Percentiles rank a stretch among this genome's conserved stretches.
These are phyloP conservation scores for Poeciliopsis occidentalis DNA, from an alignment of 2,113 vertebrate species.

Conservation along the genomic window DNA sequence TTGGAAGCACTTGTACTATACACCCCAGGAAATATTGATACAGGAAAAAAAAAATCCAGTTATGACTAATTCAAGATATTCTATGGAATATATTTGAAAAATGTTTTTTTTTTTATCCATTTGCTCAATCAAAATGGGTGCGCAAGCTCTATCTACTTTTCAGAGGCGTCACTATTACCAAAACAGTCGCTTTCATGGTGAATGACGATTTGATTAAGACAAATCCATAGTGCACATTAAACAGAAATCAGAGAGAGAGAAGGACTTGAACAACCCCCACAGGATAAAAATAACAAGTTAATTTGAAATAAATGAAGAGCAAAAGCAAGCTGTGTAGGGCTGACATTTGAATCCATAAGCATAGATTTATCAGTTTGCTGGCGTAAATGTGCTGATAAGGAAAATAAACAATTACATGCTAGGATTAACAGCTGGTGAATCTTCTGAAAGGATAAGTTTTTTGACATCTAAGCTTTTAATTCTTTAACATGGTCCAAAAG, in stretches of 20 bases:
- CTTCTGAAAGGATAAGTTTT: slow-evolving; percentile 34
- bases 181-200: slow-evolving; percentile 46
- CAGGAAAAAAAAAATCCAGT: slow-evolving; percentile 13
- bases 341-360: slow-evolving; percentile 40
- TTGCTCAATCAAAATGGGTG: slow-evolving; percentile 11
- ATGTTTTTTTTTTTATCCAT: slow-evolving; percentile 16
- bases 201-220: slow-evolving; percentile 66
- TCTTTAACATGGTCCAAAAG: slow-evolving; percentile 14
- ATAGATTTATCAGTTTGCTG: slow-evolving; percentile 43
- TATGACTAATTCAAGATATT: slow-evolving; percentile 36
- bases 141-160: slow-evolving; percentile 12
- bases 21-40: background rate
- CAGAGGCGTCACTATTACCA: slow-evolving; percentile 26
- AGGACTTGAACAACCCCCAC: slow-evolving; percentile 35
- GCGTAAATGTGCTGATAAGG: slow-evolving; percentile 38
- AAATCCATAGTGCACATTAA: slow-evolving; percentile 70
- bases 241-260: slow-evolving; percentile 51
- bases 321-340: slow-evolving; percentile 29
- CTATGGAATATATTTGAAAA: slow-evolving; percentile 24
- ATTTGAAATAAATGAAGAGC: slow-evolving; percentile 49
- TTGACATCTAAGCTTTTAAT: slow-evolving; percentile 23
- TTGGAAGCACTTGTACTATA: slow-evolving; percentile 21
- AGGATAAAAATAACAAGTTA: slow-evolving; percentile 48
- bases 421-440: slow-evolving; percentile 28
- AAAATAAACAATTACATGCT: slow-evolving; percentile 30